Base-by-base conservation (phyloP, 2,113 vertebrate genomes). In the Nanorana parkeri region DNA sequence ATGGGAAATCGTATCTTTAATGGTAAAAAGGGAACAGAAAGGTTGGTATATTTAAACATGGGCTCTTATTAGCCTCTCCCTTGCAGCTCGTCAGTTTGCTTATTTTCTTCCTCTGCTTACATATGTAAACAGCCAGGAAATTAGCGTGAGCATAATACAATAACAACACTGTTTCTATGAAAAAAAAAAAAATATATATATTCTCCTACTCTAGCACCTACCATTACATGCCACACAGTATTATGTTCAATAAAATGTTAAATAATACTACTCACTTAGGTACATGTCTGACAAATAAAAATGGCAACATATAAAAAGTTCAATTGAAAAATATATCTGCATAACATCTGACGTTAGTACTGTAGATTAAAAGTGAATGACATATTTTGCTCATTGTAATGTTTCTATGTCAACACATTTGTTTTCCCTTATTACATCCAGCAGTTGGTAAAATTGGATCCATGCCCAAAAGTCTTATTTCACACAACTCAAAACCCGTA, bases 21-120 rank as follows among this genome's bases (percentile, higher is more conserved):
- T 16, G 68, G 84, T 86, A 87, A 90, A 89, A 85, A 86, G 81
- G 28, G 54, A 74, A 86, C 85, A 88, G 88, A 82, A 84, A 87
- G 76, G 85, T 92, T 88, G 83, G 86, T 85, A 78, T 86, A 64
- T 88, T 92, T 89, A 89, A 90, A 86, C 52, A 71, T 83, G 86
- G 82, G 84, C 82, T 87, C 89, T 89, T 85, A 28, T 47, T 17
- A 3, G 26, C 84, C 86, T 85, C 83, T 87, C 87, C 88, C 85
- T 87, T 68, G 20, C 11, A 68, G 67, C 67, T 68, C 20, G 20
- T n/a, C 52, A 47, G 41, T 77, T 65, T 76, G 69, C 69, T 63
- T 78, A 66, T 66, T 64, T 67, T 79, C 28, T 85, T 85, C 83
- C 82, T 74, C 86, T 84, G 83, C 85, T 90, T 84, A 88, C 84